Evolutionary conservation across 2,888 invertebrate species (phyloP).

Genomic region (Hyposoter didymator): DNA sequence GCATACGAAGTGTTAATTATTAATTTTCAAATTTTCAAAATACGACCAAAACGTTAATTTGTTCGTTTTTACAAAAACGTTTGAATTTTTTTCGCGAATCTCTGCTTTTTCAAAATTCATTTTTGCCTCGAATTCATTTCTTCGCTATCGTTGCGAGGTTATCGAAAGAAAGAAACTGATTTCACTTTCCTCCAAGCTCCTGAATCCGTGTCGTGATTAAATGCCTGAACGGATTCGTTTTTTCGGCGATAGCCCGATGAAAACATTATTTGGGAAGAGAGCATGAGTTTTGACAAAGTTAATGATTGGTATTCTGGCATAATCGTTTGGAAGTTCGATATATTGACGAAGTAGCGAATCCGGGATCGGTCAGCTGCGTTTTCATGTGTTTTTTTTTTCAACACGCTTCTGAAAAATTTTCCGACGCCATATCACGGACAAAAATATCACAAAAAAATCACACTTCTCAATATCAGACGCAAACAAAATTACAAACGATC

Average conservation of each 20-base stretch:
- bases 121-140: background rate
- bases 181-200: background rate
- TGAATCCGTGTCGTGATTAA: background rate
- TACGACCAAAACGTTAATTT: too few relatives aligned
- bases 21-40: too few relatives aligned
- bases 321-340: conserved; percentile 37
- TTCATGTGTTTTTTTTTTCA: conserved; percentile 2
- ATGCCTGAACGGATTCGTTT: conserved; percentile 58
- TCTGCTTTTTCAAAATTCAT: background rate
- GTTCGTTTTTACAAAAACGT: too few relatives aligned
- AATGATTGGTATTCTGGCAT: conserved; percentile 24
- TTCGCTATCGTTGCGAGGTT: background rate
- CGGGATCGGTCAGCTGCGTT: conserved; percentile 52
- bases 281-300: conserved; percentile 40
- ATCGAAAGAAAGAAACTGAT: conserved; percentile 2
- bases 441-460: background rate
- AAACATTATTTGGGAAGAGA: conserved; percentile 11
- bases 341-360: conserved; percentile 59
- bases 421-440: background rate
- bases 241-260: conserved; percentile 54
- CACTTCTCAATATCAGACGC: background rate
- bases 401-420: background rate
- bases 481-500: background rate
- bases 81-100: background rate
- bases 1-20: too few relatives aligned